Evolutionary conservation across 2,888 invertebrate species (phyloP).

Genomic region (Mystacides longicornis): DNA sequence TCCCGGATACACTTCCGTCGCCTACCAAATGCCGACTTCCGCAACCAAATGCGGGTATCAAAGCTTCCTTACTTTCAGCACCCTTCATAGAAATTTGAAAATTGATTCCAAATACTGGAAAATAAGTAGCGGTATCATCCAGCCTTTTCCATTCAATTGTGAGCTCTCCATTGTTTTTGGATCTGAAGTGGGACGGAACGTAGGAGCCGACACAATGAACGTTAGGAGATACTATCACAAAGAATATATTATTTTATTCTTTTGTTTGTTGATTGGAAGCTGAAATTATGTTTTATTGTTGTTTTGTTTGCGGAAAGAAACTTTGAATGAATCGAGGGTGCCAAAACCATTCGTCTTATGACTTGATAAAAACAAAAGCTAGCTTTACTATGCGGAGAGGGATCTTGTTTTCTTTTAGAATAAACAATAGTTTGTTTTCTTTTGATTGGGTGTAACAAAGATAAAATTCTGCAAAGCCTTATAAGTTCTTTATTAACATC

Average conservation of each 20-base stretch:
- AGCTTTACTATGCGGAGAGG: too few species aligned
- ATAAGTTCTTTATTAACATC: too few species aligned
- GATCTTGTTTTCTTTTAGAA: too few species aligned
- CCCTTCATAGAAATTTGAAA: constrained; percentile 18
- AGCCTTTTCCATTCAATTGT: background rate
- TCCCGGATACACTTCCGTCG: constrained; percentile 23
- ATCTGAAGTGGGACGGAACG: background rate
- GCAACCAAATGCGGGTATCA: constrained; percentile 15
- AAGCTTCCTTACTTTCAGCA: constrained; percentile 12
- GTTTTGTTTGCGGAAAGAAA: background rate
- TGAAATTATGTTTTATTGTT: background rate
- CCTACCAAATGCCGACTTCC: constrained; percentile 22
- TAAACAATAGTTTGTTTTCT: too few species aligned
- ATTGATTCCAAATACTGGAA: constrained; percentile 19
- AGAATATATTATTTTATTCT: constrained; percentile 1
- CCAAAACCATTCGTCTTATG: background rate
- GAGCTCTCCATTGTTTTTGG: background rate
- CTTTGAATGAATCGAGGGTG: background rate
- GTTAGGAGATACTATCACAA: constrained; percentile 1
- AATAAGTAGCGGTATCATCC: constrained; percentile 12
- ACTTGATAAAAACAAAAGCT: background rate
- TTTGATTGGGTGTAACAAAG: too few species aligned
- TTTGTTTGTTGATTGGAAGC: background rate
- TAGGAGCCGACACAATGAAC: background rate
- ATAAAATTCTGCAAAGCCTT: too few species aligned